These are phyloP conservation scores for Apis dorsata DNA, from an alignment of 1,140 invertebrate genomes.

Conservation along the genomic window DNA sequence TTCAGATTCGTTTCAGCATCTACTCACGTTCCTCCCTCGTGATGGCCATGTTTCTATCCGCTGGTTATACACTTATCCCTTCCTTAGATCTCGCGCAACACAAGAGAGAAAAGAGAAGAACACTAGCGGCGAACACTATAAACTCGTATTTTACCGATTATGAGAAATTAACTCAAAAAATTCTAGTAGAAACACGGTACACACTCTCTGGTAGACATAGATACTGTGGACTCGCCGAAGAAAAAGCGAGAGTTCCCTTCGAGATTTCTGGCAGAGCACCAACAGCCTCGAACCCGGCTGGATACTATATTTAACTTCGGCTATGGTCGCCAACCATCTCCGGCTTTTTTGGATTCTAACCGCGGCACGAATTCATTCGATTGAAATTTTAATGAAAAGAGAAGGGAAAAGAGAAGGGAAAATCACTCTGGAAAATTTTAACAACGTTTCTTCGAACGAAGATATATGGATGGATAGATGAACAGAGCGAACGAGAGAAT, in stretches of 20 bases:
- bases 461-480: no score
- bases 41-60: conserved; percentile 48
- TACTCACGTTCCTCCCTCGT: conserved; percentile 76
- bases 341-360: conserved; percentile 47
- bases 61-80: not conserved
- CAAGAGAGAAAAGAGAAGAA: conserved; percentile 1
- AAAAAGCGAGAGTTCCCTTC: conserved; percentile 44
- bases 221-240: conserved; percentile 12
- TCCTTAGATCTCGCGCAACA: not conserved
- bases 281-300: conserved; percentile 73
- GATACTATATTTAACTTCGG: conserved; percentile 78
- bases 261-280: conserved; percentile 74
- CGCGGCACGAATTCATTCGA: conserved; percentile 21
- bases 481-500: not conserved
- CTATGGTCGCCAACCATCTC: conserved; percentile 50
- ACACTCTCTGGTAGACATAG: conserved; percentile 1
- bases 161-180: not conserved
- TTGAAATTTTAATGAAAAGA: not conserved
- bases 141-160: not conserved
- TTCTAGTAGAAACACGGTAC: not conserved
- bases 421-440: not conserved
- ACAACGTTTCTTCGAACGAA: not conserved
- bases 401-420: no score
- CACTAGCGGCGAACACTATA: not conserved
- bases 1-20: not conserved